Conservation (phyloP, 2,113 vertebrate species). For the Megatriorchis doriae region DNA sequence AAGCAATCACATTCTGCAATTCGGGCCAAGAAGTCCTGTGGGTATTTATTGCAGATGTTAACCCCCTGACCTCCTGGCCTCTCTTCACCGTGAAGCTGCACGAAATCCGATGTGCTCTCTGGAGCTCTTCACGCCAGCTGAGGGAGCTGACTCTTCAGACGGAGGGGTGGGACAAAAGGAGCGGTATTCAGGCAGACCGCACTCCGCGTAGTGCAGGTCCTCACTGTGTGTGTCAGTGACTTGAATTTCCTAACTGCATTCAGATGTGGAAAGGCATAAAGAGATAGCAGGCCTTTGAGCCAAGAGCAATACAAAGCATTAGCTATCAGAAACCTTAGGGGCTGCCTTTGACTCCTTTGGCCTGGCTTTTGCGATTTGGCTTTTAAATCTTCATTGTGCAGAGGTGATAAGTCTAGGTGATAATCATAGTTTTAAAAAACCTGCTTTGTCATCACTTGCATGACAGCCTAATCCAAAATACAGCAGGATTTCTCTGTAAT, state of each 20-base stretch:
- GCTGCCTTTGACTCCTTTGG: background rate
- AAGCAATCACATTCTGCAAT: background rate
- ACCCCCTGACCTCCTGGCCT: background rate
- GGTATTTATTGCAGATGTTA: conserved; percentile 37
- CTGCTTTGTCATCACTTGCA: background rate
- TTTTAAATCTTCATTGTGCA: background rate
- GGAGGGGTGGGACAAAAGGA: background rate
- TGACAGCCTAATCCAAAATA: background rate
- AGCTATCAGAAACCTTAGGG: background rate
- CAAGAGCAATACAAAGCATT: background rate
- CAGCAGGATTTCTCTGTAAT: background rate
- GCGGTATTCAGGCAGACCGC: background rate
- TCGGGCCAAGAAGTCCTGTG: background rate
- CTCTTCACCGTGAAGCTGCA: background rate
- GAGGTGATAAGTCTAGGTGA: background rate
- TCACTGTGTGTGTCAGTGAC: background rate
- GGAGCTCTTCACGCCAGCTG: background rate
- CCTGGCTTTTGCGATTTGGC: background rate
- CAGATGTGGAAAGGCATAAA: background rate
- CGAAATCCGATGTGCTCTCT: background rate
- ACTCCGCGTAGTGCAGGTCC: background rate
- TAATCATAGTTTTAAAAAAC: background rate
- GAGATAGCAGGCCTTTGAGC: background rate
- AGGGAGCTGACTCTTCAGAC: background rate
- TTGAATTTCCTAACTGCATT: background rate